Evolutionary conservation across 2,113 vertebrate species (phyloP), one percentile per base, ranked within the genome.

Genomic region (Numenius arquata): DNA sequence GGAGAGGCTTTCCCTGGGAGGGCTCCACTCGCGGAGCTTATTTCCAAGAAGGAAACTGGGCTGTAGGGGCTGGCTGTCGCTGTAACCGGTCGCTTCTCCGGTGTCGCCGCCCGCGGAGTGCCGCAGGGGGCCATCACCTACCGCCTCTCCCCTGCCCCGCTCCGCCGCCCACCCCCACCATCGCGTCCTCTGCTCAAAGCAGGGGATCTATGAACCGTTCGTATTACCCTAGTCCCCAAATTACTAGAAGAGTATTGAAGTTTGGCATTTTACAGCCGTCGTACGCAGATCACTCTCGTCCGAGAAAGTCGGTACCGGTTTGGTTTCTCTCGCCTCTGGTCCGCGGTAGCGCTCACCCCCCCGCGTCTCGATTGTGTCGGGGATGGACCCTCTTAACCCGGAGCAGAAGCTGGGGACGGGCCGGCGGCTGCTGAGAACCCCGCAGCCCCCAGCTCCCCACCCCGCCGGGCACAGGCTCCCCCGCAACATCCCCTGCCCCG

Each of bases 1-100:
- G 16, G 19, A 36, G 85, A 4, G 12, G 19, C 36, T 50, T 15
- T 56, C 36, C 45, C 30, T 6, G 66, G 17, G 18, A 22, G 8
- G 15, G 17, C 22, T 78, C 21, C 29, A 2, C 0, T 3, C 4
- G 38, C 20, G 15, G 48, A 26, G 7, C 27, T 22, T 3, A 0
- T 78, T 53, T 26, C 59, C 27, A 14, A 8, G 25, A 7, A 8
- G 23, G 47, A 20, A 26, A 0, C 22, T 1, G 75, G 58, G 29
- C 58, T 26, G 18, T 7, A 1, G 45, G 62, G 23, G n/a, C 71
- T 14, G 77, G 17, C 50, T 15, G 67, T 15, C 36, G 7, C 52
- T 11, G 26, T 8, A 16, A 29, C 26, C 16, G 9, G 32, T 17
- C 41, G 4, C 14, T 16, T 30, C 55, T 7, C 8, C 16, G 3